A percentile compares a stretch with the other conserved stretches of the same genome.
Conservation (phyloP, 2,888 invertebrate genomes). For the Hyalella azteca region DNA sequence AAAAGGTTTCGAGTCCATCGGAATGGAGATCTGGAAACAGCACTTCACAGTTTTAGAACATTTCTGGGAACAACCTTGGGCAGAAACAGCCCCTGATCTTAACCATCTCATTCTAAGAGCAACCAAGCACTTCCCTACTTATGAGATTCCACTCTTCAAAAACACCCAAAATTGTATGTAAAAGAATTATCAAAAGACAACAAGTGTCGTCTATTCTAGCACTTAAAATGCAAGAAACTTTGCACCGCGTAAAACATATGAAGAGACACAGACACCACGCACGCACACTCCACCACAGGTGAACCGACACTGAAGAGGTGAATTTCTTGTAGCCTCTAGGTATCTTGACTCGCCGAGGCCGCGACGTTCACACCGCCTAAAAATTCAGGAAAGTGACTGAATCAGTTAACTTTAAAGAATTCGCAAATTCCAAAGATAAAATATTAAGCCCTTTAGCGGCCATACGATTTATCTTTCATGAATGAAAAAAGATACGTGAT, state of each 20-base stretch:
- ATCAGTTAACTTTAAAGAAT: too few relatives aligned
- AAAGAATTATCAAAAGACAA: not conserved
- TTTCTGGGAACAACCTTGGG: conserved; percentile 3
- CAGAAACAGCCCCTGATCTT: too few relatives aligned
- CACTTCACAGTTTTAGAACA: too few relatives aligned
- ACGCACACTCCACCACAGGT: conserved; percentile 13
- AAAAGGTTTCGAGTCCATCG: too few relatives aligned
- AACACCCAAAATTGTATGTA: not conserved
- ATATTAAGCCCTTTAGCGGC: too few relatives aligned
- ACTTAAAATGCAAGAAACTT: not conserved
- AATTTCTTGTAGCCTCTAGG: conserved; percentile 22
- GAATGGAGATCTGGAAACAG: too few relatives aligned
- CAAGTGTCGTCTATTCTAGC: not conserved
- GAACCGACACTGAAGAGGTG: conserved; percentile 12
- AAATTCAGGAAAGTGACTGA: not conserved
- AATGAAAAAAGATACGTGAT: too few relatives aligned
- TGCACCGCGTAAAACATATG: not conserved
- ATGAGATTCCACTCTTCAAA: too few relatives aligned
- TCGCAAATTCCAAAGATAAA: too few relatives aligned
- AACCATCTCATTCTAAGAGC: not conserved
- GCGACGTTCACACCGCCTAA: conserved; percentile 11
- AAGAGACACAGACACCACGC: not conserved
- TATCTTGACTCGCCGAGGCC: conserved; percentile 13
- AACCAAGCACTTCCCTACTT: not conserved
- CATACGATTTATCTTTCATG: too few relatives aligned